Evolutionary conservation across 2,113 vertebrate genomes (phyloP).

Genomic region (Zosterops borbonicus): DNA sequence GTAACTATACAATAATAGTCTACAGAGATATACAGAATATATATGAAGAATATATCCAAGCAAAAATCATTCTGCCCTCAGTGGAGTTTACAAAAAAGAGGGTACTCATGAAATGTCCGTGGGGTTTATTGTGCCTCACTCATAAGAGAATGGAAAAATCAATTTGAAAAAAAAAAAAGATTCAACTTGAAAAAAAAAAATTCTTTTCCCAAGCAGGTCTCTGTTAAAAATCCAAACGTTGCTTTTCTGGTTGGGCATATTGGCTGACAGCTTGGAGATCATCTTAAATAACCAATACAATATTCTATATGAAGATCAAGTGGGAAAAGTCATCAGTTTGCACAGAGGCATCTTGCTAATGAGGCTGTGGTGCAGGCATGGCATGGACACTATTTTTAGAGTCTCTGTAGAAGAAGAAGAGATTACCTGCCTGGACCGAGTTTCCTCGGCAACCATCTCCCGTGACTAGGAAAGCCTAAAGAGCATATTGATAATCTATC

Average conservation of each 20-base stretch:
- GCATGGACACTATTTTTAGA: constrained; percentile 72
- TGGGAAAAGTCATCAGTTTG: constrained; percentile 42
- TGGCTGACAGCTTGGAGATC: background rate
- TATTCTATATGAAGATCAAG: constrained; percentile 27
- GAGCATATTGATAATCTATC: constrained; percentile 91
- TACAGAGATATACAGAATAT: background rate
- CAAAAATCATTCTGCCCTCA: background rate
- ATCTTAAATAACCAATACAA: background rate
- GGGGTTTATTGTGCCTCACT: background rate
- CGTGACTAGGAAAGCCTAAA: constrained; percentile 79
- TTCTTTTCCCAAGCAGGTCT: background rate
- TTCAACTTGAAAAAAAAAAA: background rate
- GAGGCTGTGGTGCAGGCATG: constrained; percentile 25
- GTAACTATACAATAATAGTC: too few species aligned
- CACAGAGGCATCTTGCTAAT: constrained; percentile 31
- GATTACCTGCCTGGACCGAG: constrained; percentile 76
- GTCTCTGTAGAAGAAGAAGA: constrained; percentile 61
- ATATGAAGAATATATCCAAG: background rate
- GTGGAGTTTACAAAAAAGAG: background rate
- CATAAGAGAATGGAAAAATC: background rate
- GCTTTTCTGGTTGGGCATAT: background rate
- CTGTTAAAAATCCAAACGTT: background rate
- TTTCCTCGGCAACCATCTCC: constrained; percentile 87
- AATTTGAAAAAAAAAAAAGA: background rate
- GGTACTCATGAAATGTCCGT: background rate